Percentiles rank a stretch among this genome's conserved stretches.
These are phyloP conservation scores for Apis dorsata DNA, from an alignment of 1,140 invertebrate genomes.

Conservation along the genomic window DNA sequence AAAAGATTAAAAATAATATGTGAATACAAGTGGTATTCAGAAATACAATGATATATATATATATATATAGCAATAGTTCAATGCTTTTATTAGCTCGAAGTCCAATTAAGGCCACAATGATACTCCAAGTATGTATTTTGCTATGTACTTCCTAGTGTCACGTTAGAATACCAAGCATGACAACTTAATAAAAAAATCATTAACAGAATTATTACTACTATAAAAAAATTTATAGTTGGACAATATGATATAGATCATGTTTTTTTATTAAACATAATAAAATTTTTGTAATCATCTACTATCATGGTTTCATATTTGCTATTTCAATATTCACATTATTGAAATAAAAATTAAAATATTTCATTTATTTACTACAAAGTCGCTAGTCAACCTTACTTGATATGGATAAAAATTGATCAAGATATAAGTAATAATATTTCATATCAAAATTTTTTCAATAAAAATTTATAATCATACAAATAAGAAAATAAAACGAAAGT, in stretches of 20 bases:
- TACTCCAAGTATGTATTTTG: constrained; percentile 46
- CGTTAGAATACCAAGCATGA: constrained; percentile 58
- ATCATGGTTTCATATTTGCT: no score
- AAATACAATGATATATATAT: constrained; percentile 44
- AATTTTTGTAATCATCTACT: neutral
- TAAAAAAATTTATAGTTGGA: neutral
- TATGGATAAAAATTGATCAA: no score
- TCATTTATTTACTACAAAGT: no score
- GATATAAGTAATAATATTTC: no score
- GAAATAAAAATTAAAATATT: no score
- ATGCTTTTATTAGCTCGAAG: constrained; percentile 57
- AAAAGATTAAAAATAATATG: constrained; percentile 3
- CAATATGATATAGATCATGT: neutral
- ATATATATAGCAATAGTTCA: constrained; percentile 34
- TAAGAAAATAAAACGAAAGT: neutral
- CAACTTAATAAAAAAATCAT: neutral
- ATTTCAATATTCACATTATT: no score
- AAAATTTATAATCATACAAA: neutral
- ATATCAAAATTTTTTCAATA: neutral
- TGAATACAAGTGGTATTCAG: constrained; percentile 35
- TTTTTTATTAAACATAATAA: no score
- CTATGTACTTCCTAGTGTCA: constrained; percentile 61
- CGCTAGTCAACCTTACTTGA: no score
- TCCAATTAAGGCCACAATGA: constrained; percentile 69
- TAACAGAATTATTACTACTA: constrained; percentile 20